A percentile compares a stretch with the other conserved stretches of the same genome.
These are phyloP conservation scores for Sturnira hondurensis DNA, from an alignment of 2,113 vertebrate genomes.

Conservation along the genomic window DNA sequence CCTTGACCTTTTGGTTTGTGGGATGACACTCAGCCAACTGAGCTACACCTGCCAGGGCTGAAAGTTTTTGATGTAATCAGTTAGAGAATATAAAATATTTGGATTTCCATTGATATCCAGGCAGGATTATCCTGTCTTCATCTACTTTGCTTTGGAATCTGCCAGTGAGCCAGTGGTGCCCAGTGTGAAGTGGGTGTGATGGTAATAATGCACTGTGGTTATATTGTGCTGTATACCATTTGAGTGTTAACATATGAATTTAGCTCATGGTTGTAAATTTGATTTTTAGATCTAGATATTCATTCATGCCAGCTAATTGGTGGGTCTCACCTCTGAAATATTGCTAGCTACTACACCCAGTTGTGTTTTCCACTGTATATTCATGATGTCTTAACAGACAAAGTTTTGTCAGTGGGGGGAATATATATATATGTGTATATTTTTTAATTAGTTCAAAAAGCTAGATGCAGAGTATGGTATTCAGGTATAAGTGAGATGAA, in stretches of 20 bases:
- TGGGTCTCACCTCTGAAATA: not conserved
- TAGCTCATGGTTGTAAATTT: conserved; percentile 28
- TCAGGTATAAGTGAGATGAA: not conserved
- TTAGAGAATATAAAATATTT: not conserved
- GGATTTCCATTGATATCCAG: conserved; percentile 1
- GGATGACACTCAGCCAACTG: too few relatives aligned
- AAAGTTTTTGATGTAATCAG: not conserved
- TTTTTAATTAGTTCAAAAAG: not conserved
- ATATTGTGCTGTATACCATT: not conserved
- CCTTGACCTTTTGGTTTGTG: too few relatives aligned
- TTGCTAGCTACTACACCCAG: not conserved
- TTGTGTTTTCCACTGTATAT: conserved; percentile 14
- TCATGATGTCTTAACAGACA: not conserved
- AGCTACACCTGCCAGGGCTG: too few relatives aligned
- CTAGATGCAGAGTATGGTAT: not conserved
- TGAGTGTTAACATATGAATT: not conserved
- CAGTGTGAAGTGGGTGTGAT: not conserved
- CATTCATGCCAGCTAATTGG: not conserved
- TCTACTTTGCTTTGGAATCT: conserved; percentile 21
- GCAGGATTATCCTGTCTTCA: not conserved
- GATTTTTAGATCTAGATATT: not conserved
- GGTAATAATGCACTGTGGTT: not conserved
- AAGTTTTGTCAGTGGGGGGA: conserved; percentile 1
- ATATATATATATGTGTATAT: too few relatives aligned
- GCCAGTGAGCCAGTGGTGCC: not conserved